Percentiles rank a stretch among this genome's conserved stretches.
phyloP scores from a whole-genome alignment of 2,888 invertebrate genomes.

The Balanococcus diminutus region DNA sequence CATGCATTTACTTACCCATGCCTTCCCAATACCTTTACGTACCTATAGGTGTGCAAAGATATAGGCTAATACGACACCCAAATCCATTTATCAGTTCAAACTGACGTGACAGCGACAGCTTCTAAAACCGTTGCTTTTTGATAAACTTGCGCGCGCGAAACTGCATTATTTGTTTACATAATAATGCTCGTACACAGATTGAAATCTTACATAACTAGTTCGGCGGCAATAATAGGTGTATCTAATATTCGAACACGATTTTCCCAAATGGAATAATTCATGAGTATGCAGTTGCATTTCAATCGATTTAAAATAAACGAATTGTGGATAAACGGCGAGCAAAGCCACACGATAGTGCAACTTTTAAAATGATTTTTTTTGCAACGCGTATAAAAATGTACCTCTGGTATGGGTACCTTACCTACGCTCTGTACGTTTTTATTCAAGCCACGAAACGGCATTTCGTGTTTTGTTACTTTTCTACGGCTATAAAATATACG shows the following conservation, averaged over 20 bases:
- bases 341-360: constrained; percentile 8
- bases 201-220: constrained; percentile 50
- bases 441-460: constrained; percentile 35
- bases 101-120: neutral
- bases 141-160: neutral
- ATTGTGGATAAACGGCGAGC: neutral
- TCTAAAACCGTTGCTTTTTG: constrained; percentile 2
- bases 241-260: constrained; percentile 50
- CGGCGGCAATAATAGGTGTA: constrained; percentile 30
- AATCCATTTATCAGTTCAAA: neutral
- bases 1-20: neutral
- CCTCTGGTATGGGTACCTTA: constrained; percentile 3
- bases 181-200: constrained; percentile 40
- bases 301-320: constrained; percentile 48
- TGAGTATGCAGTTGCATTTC: constrained; percentile 53
- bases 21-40: neutral
- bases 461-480: constrained; percentile 42
- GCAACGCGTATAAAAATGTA: neutral
- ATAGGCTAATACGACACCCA: neutral
- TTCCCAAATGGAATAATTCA: constrained; percentile 49
- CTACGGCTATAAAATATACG: constrained; percentile 20
- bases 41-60: too few species aligned
- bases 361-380: constrained; percentile 13
- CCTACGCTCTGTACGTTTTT: neutral
- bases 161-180: constrained; percentile 40